Evolutionary conservation across 2,888 invertebrate genomes (phyloP), one percentile per base, ranked within the genome.

Genomic region (Tortrix viridana): DNA sequence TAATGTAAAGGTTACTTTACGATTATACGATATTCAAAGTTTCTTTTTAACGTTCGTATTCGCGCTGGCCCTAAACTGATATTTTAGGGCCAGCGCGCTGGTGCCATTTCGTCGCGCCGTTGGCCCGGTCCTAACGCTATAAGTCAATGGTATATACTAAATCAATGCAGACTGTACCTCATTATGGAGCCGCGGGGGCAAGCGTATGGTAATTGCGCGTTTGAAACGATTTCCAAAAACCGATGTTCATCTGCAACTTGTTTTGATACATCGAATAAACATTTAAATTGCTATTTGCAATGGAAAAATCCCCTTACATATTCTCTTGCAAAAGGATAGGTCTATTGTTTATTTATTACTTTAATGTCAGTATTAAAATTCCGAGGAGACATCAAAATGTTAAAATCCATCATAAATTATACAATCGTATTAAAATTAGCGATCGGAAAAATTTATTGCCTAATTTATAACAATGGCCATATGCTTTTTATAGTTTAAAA

Each of bases 181-280:
- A 73, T 80, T 82, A 82, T 84, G 71, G 82, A 68, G 58, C 67
- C 53, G 32, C 32, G 68, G 74, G 78, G 78, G 76, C 83, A 85
- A 82, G 73, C 77, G 62, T 75, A 86, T 86, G 82, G 37, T 77
- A 81, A 84, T 82, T 41, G 61, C 19, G 41, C 49, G 57, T 67
- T 74, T 73, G 73, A 79, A 75, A 70, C 68, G 77, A 72, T 79
- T 83, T 70, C 20, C 44, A 71, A 77, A 79, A 71, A 69, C 44
- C 65, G 69, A 68, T 67, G 76, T 80, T 78, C 79, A 79, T 85
- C 79, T 79, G 71, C 68, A 69, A 74, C 77, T 76, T 77, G 75
- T 80, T 79, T 81, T 77, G 71, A 66, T 68, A 70, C 43, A 38
- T 16, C 23, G 26, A 20, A 60, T 46, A 60, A 60, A 52, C 43